Conservation (phyloP, 64 coral and sea anemone genomes). For the Montipora sp. region DNA sequence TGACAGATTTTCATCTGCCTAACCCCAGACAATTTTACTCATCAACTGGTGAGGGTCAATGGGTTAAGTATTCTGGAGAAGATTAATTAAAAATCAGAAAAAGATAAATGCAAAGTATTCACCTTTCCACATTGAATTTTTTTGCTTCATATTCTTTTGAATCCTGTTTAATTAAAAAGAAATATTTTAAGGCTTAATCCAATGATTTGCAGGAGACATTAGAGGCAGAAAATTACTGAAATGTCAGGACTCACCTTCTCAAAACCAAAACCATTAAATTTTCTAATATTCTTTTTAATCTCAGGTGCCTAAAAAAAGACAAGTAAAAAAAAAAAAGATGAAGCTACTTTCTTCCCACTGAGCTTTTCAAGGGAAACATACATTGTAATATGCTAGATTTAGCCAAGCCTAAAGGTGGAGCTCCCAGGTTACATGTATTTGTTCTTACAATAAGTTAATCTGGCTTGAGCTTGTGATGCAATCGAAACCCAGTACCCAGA, state of each 20-base stretch:
- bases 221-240: background rate
- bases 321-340: background rate
- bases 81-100: background rate
- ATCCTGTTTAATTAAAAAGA: slow-evolving; percentile 36
- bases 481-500: too few relatives aligned
- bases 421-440: too few relatives aligned
- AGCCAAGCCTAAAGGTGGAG: too few relatives aligned
- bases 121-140: slow-evolving; percentile 67
- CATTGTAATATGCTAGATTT: too few relatives aligned
- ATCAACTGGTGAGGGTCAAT: too few relatives aligned
- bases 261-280: slow-evolving; percentile 94
- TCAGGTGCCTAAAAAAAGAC: slow-evolving; percentile 65
- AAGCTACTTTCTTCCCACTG: background rate
- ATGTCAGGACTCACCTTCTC: slow-evolving; percentile 72
- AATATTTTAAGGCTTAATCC: too few relatives aligned
- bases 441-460: too few relatives aligned
- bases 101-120: background rate
- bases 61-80: too few relatives aligned
- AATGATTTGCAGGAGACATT: background rate
- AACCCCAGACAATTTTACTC: too few relatives aligned
- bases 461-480: too few relatives aligned
- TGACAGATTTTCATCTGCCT: too few relatives aligned
- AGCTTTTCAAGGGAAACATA: too few relatives aligned
- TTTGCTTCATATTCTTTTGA: slow-evolving; percentile 91
- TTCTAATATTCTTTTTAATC: slow-evolving; percentile 93